Percentiles rank a stretch among this genome's conserved stretches.
Evolutionary conservation across 2,888 invertebrate genomes (phyloP).

Genomic region (Dastarcus helophoroides): DNA sequence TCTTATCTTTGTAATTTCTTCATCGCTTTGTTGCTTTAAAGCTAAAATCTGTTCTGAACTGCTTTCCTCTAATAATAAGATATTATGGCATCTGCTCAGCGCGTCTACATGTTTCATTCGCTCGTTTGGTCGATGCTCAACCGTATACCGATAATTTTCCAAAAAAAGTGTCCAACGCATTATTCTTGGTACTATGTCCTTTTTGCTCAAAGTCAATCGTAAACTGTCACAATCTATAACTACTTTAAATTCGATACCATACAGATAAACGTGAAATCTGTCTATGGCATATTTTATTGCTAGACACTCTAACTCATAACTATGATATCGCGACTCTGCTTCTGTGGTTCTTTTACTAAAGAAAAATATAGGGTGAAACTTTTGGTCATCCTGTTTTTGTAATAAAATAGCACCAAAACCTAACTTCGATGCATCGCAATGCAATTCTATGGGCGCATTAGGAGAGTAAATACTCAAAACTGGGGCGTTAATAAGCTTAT

Average conservation of each 20-base stretch:
- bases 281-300: conserved; percentile 20
- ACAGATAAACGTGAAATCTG: conserved; percentile 23
- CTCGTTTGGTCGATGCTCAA: conserved; percentile 14
- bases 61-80: conserved; percentile 17
- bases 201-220: conserved; percentile 20
- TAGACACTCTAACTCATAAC: conserved; percentile 26
- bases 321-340: conserved; percentile 23
- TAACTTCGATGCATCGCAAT: conserved; percentile 25
- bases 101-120: conserved; percentile 26
- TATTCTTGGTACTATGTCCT: conserved; percentile 23
- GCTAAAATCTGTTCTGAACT: conserved; percentile 17
- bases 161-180: conserved; percentile 20
- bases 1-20: conserved; percentile 15
- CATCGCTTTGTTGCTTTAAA: conserved; percentile 15
- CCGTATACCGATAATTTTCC: conserved; percentile 16
- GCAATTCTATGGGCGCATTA: conserved; percentile 22
- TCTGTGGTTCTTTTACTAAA: conserved; percentile 24
- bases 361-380: conserved; percentile 25
- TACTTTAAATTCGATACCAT: conserved; percentile 22
- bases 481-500: conserved; percentile 16
- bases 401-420: conserved; percentile 26
- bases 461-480: conserved; percentile 24
- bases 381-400: conserved; percentile 21
- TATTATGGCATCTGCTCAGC: conserved; percentile 17
- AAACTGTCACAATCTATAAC: conserved; percentile 24